Conservation (phyloP, 53 echinoderm and acorn worm species). For the Echinometra lucunter region DNA sequence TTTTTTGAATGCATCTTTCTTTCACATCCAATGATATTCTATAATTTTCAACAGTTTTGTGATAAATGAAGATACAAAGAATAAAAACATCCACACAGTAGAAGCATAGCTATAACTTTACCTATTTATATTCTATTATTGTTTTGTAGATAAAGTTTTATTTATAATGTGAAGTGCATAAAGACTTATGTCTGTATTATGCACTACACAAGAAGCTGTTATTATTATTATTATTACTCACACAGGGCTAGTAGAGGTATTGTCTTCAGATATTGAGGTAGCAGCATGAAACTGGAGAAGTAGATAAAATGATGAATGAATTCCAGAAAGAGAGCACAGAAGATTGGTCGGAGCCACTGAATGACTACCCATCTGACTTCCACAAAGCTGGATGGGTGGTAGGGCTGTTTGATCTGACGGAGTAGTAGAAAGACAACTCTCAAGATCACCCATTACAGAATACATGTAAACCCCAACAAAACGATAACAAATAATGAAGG, state of each 20-base stretch:
- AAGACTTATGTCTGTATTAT: too few relatives aligned
- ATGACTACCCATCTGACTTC: conserved; percentile 46
- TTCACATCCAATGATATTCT: too few relatives aligned
- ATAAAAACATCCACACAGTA: too few relatives aligned
- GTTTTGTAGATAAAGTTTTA: too few relatives aligned
- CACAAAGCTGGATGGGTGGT: conserved; percentile 24
- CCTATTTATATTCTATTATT: too few relatives aligned
- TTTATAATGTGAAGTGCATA: too few relatives aligned
- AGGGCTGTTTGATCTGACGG: conserved; percentile 48
- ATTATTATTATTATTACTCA: conserved; percentile 14
- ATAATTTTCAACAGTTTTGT: too few relatives aligned
- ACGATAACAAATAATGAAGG: too few relatives aligned
- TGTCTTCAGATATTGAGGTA: conserved; percentile 6
- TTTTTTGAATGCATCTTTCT: too few relatives aligned
- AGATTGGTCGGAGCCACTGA: conserved; percentile 58
- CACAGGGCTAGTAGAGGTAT: conserved; percentile 41
- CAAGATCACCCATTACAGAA: background rate
- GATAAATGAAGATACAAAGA: too few relatives aligned
- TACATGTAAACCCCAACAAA: background rate
- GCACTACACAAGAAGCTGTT: too few relatives aligned
- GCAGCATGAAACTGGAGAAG: conserved; percentile 23
- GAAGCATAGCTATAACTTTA: too few relatives aligned
- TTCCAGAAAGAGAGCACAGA: conserved; percentile 46
- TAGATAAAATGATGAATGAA: conserved; percentile 58
- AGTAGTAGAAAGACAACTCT: background rate